Evolutionary conservation across 2,888 invertebrate species (phyloP), one percentile per base, ranked within the genome.

Genomic region (Heliothis peltigera): DNA sequence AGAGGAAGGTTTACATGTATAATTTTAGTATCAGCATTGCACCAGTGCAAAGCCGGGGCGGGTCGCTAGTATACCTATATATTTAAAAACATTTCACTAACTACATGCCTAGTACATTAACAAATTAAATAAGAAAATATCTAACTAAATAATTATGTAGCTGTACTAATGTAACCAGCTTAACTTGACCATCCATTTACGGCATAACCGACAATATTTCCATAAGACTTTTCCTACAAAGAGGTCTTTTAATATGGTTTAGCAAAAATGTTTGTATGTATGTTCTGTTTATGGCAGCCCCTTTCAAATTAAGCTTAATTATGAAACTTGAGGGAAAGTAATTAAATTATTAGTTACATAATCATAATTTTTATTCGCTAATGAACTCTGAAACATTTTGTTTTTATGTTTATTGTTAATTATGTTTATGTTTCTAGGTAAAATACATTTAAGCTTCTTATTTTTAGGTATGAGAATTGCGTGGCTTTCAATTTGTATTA

Each of bases 301-400:
- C 71, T 80, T 80, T 70, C 43, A 57, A 75, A 80, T 80, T 80
- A 80, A 69, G 49, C 74, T 63, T 74, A 70, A 82, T 80, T 80
- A 80, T 71, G 70, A 80, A 74, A 80, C 77, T 81, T 82, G 67
- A 77, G 67, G 49, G 60, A 46, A 53, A 8, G 62, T 81, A 80
- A 82, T 80, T 82, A 82, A 79, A 77, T 77, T 71, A 82, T 80
- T 79, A 76, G 49, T 55, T 67, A 70, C 66, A 69, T 71, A 69
- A 74, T 67, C 58, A 81, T 77, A 64, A 64, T 68, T 79, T 63
- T 64, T 55, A 65, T 72, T 67, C 47, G 48, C 64, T 79, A 79
- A 81, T 79, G 73, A 79, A 72, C 57, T 59, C 15, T n/a, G 43
- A 53, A 77, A 77, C 67, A 77, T 77, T 77, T 49, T 22, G 22